phyloP scores from a whole-genome alignment of 2,888 invertebrate species.

The Halictus quadricinctus region DNA sequence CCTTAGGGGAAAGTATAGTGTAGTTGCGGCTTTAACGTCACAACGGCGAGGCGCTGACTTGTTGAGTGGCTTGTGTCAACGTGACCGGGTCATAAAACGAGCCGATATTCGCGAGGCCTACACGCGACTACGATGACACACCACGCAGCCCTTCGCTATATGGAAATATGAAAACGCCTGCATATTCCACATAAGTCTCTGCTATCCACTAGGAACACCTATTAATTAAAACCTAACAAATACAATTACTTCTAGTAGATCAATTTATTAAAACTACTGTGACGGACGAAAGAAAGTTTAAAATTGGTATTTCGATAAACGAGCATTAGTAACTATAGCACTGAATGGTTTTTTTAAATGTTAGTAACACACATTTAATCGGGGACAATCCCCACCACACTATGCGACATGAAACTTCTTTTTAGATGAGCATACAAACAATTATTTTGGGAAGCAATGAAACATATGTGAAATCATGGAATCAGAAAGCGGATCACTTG shows the following conservation, averaged over 20 bases:
- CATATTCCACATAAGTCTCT: background rate
- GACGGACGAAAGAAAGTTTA: background rate
- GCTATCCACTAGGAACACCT: background rate
- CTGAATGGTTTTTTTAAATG: background rate
- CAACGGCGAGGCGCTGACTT: constrained; percentile 72
- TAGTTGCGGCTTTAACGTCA: constrained; percentile 70
- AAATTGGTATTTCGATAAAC: background rate
- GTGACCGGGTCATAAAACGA: constrained; percentile 68
- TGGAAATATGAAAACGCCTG: constrained; percentile 7
- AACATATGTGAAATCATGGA: no score
- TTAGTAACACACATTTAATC: no score
- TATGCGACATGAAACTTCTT: no score
- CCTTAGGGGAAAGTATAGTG: constrained; percentile 65
- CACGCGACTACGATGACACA: constrained; percentile 38
- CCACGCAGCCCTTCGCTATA: background rate
- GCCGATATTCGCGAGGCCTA: constrained; percentile 54
- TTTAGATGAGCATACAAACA: no score
- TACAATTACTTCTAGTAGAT: background rate
- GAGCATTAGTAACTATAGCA: background rate
- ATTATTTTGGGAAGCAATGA: no score
- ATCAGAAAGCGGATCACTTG: no score
- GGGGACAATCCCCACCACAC: no score
- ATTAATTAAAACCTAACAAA: background rate
- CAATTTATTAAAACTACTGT: background rate
- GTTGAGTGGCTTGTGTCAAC: constrained; percentile 73